Conservation (phyloP, 2,888 invertebrate genomes). For the Spodoptera picta region DNA sequence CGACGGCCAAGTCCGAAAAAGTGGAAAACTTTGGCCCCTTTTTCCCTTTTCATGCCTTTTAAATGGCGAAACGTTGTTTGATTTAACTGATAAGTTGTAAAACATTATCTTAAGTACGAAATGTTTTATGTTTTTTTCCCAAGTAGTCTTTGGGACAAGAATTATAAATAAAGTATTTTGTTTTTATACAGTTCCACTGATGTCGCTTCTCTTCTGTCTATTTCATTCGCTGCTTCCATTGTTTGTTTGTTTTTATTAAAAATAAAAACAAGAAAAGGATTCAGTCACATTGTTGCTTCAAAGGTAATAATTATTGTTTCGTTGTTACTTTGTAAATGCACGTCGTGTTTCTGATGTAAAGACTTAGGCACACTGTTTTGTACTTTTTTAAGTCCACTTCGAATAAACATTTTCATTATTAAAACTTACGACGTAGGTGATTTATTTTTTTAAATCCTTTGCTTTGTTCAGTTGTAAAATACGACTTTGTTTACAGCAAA, state of each 20-base stretch:
- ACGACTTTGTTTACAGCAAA: background rate
- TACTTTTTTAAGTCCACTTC: no score
- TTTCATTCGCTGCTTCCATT: slow-evolving; percentile 29
- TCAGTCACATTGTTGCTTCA: slow-evolving; percentile 7
- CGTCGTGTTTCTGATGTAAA: slow-evolving; percentile 3
- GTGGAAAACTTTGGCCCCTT: slow-evolving; percentile 49
- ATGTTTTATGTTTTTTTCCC: slow-evolving; percentile 43
- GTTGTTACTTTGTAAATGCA: slow-evolving; percentile 17
- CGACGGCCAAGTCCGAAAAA: slow-evolving; percentile 49
- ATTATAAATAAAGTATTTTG: slow-evolving; percentile 46
- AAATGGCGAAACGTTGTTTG: slow-evolving; percentile 60
- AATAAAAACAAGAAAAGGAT: slow-evolving; percentile 10
- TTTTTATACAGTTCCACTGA: slow-evolving; percentile 37
- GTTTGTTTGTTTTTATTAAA: slow-evolving; percentile 11
- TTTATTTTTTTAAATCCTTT: no score
- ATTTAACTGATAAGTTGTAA: slow-evolving; percentile 64
- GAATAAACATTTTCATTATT: no score
- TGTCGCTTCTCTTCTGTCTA: slow-evolving; percentile 24
- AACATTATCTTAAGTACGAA: slow-evolving; percentile 57
- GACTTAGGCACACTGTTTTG: no score
- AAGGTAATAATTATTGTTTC: slow-evolving; percentile 12
- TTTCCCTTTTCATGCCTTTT: slow-evolving; percentile 58
- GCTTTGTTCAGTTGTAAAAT: background rate
- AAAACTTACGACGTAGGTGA: no score
- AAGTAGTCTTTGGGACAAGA: slow-evolving; percentile 18